phyloP scores from a whole-genome alignment of 2,113 vertebrate genomes.

The Ameiurus melas region DNA sequence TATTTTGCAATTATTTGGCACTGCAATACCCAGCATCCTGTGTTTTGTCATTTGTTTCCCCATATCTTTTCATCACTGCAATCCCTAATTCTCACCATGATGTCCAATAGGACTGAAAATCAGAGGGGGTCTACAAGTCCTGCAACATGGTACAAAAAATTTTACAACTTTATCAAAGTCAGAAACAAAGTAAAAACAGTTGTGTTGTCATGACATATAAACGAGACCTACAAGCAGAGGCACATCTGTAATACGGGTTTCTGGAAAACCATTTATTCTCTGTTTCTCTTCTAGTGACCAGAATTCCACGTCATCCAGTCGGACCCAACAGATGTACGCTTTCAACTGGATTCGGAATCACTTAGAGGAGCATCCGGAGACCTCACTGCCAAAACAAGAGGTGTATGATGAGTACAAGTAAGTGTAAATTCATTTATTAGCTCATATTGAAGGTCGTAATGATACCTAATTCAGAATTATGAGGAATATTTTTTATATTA shows the following conservation, averaged over 20 bases:
- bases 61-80: slow-evolving; percentile 73
- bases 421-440: slow-evolving; percentile 62
- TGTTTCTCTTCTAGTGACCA: slow-evolving; percentile 80
- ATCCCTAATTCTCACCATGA: slow-evolving; percentile 70
- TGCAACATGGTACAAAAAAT: slow-evolving; percentile 73
- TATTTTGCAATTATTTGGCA: slow-evolving; percentile 44
- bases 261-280: neutral
- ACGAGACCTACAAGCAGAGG: slow-evolving; percentile 19
- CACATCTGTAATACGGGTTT: neutral
- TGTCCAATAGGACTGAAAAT: slow-evolving; percentile 72
- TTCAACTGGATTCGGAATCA: slow-evolving; percentile 99
- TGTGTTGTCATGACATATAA: slow-evolving; percentile 25
- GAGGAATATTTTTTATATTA: too few species aligned
- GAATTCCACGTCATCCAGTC: slow-evolving; percentile 95
- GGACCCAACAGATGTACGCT: slow-evolving; percentile 96
- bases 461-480: neutral
- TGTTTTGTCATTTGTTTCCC: slow-evolving; percentile 76
- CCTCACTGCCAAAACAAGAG: slow-evolving; percentile 98
- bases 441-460: neutral
- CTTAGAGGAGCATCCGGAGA: slow-evolving; percentile 97
- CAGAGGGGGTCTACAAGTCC: slow-evolving; percentile 75
- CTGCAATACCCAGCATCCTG: slow-evolving; percentile 73
- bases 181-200: slow-evolving; percentile 49
- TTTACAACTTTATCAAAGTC: slow-evolving; percentile 64
- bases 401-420: slow-evolving; percentile 99